phyloP scores from a whole-genome alignment of 1,140 invertebrate genomes.

The Sycophila sp. region DNA sequence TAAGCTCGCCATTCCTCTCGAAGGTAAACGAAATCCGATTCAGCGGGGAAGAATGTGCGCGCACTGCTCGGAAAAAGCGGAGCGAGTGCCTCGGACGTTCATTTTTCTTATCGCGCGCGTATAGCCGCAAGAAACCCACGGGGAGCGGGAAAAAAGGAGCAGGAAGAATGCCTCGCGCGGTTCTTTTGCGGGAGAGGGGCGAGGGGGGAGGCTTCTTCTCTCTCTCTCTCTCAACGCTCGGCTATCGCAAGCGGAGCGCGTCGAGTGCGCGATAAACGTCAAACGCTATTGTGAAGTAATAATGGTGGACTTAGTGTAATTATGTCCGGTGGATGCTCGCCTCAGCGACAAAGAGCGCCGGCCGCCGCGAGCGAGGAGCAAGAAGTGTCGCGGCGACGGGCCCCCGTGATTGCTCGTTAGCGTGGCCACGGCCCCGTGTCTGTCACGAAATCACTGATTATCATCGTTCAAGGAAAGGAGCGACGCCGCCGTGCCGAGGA shows the following conservation, averaged over 20 bases:
- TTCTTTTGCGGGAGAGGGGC: background rate
- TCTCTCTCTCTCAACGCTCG: too few relatives aligned
- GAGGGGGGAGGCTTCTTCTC: background rate
- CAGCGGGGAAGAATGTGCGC: background rate
- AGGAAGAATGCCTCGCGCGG: background rate
- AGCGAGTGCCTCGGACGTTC: background rate
- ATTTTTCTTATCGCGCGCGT: background rate
- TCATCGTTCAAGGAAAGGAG: slow-evolving; percentile 67
- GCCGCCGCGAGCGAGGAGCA: slow-evolving; percentile 29
- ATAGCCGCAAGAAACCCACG: too few relatives aligned
- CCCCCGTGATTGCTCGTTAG: slow-evolving; percentile 66
- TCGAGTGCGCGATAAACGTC: slow-evolving; percentile 46
- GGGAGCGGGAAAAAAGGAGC: background rate
- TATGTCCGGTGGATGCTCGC: slow-evolving; percentile 40
- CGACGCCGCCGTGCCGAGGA: slow-evolving; percentile 33
- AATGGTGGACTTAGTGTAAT: slow-evolving; percentile 48
- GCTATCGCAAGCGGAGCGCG: slow-evolving; percentile 40
- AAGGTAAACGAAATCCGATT: background rate
- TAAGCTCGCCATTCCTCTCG: too few relatives aligned
- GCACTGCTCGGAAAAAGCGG: background rate
- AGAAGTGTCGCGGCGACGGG: slow-evolving; percentile 58
- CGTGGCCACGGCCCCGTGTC: slow-evolving; percentile 66
- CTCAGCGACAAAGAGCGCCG: background rate
- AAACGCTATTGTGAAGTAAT: slow-evolving; percentile 50
- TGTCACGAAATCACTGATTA: slow-evolving; percentile 69